phyloP scores from a whole-genome alignment of 2,113 vertebrate species.

The Pampusana beccarii region DNA sequence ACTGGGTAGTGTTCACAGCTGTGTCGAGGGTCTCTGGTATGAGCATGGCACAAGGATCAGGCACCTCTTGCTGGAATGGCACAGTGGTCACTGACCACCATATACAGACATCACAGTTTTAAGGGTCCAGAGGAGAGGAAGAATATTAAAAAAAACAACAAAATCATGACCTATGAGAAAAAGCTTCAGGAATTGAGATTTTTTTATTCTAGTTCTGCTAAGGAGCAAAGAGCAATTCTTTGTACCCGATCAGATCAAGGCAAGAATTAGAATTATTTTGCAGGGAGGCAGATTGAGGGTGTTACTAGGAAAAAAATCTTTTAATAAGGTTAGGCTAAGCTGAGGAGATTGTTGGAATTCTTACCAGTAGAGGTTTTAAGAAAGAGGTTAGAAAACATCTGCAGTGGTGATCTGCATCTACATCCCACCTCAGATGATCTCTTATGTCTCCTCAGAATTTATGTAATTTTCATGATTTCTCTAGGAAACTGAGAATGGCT shows the following conservation, averaged over 20 bases:
- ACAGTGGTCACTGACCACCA: neutral
- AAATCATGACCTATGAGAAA: neutral
- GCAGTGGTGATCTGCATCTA: neutral
- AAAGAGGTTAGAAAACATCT: neutral
- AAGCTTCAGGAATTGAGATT: neutral
- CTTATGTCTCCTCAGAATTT: neutral
- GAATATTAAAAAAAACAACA: neutral
- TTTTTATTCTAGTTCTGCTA: neutral
- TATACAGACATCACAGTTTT: neutral
- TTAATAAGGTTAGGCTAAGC: neutral
- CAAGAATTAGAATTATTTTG: neutral
- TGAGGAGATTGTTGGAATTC: neutral
- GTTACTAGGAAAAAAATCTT: neutral
- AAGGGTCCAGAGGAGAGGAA: neutral
- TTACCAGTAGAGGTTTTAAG: neutral
- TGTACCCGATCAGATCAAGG: neutral
- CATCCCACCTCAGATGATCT: neutral
- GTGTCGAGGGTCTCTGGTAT: rapidly evolving
- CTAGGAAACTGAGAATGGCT: neutral
- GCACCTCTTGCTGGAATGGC: neutral
- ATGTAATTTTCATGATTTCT: neutral
- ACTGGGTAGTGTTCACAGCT: neutral
- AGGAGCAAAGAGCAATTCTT: neutral
- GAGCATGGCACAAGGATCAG: neutral
- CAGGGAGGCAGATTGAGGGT: neutral